Base-by-base conservation (phyloP, 2,888 invertebrate genomes). In the Amiota minor region DNA sequence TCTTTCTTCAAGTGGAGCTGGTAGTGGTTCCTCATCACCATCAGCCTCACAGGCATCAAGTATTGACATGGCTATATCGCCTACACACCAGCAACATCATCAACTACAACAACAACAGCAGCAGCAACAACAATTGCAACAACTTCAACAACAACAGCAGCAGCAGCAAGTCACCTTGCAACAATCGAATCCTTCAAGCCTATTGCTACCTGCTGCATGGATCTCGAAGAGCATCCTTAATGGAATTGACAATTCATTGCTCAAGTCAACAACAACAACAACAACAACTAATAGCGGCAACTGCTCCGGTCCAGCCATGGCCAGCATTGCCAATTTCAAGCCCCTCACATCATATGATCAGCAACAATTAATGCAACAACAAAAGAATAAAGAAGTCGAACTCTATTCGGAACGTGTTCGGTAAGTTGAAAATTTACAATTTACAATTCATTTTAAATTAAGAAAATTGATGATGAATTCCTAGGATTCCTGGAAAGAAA, bases 1-100 rank as follows among this genome's bases (percentile, higher is more conserved):
- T 80, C 88, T 95, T 35, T 95, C 95, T 12, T 94, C 94, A 78
- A 95, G 93, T 79, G 92, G 93, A 73, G 95, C 94, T 20, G 94
- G 93, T 80, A 92, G 93, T 75, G 95, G 94, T 46, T 95, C 95
- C 56, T 94, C 95, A 75, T 95, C 96, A 8, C 95, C 96, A 74
- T 95, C 96, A 50, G 92, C 91, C 0, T 94, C 94, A 1, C 94
- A 94, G 53, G 93, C 93, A 45, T 93, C 93, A 45, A 95, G 94
- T 81, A 95, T 94, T 79, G 88, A 88, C 53, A 91, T 93, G 75
- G 95, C 95, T 64, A 80, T 83, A 16, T 88, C 87, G 18, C 87
- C 88, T 14, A 82, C 86, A 76, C 85, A 86, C 23, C 84, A 81
- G 45, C 75, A 76, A 20, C 82, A 81, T 1, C 84, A 81, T 45